Evolutionary conservation across 2,113 vertebrate genomes (phyloP), one percentile per base, ranked within the genome.

Genomic region (Labeo rohita): DNA sequence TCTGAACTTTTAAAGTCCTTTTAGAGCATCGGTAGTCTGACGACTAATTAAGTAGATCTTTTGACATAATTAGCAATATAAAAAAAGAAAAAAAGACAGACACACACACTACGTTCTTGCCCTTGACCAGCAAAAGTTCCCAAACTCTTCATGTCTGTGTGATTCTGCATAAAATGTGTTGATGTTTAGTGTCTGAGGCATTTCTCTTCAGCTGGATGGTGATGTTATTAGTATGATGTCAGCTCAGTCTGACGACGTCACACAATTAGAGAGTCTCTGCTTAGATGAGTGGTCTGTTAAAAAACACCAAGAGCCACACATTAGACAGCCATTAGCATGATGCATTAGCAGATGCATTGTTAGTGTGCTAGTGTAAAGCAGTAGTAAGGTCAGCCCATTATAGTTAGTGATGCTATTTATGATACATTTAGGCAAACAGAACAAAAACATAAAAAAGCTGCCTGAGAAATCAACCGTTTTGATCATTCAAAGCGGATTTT

Each of bases 261-360:
- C 90, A 95, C 94, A 91, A 94, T 90, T 87, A 95, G 94, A 84
- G 94, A 90, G 84, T 92, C 94, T 88, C 95, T 94, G 93, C 95
- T 95, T 93, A 92, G 93, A 80, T 93, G 92, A 86, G 90, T 76
- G 92, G 91, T 95, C 94, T 95, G 94, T 94, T 90, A 92, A 90
- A 91, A 95, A 88, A 94, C 91, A 95, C 83, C 89, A 84, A 94
- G 86, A 94, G 91, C 89, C 90, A 92, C 73, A 92, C 2, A 81
- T 95, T 94, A 95, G 93, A 90, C 43, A 90, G 80, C 54, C 45
- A 39, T 83, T 66, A 77, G 81, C 88, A 59, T 45, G 84, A 89
- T 80, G 90, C 43, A 23, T 80, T 50, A 23, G 70, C 59, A 75
- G n/a, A 80, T 73, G 86, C 13, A 8, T n/a, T 78, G 50, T 88